Conservation (phyloP, 2,113 vertebrate species). For the Neogobius melanostomus region DNA sequence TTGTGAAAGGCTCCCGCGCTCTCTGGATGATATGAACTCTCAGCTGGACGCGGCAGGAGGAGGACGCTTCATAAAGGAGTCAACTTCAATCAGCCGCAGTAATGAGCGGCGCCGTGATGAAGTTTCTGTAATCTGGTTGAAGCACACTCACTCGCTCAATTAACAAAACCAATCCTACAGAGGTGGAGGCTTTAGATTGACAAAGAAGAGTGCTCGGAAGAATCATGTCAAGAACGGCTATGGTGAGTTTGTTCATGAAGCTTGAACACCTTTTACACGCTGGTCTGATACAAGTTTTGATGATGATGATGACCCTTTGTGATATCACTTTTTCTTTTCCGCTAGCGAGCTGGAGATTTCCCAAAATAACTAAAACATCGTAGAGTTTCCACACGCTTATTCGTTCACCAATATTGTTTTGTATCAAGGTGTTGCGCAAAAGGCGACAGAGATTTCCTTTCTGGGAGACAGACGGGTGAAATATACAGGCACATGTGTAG, state of each 20-base stretch:
- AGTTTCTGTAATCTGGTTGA: constrained; percentile 24
- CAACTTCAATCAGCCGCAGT: constrained; percentile 24
- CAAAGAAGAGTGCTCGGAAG: not conserved
- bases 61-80: constrained; percentile 28
- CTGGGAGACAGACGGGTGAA: too few species aligned
- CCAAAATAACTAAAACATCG: too few species aligned
- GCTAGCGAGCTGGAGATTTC: too few species aligned
- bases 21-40: constrained; percentile 13
- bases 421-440: too few species aligned
- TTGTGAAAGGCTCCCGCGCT: constrained; percentile 23
- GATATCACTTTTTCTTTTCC: too few species aligned
- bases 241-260: not conserved
- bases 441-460: too few species aligned
- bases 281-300: not conserved
- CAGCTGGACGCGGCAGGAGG: constrained; percentile 13
- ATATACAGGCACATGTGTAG: too few species aligned
- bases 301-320: too few species aligned
- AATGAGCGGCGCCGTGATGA: constrained; percentile 20
- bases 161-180: constrained; percentile 9
- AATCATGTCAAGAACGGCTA: not conserved
- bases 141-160: not conserved
- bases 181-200: not conserved
- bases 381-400: too few species aligned
- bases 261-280: not conserved
- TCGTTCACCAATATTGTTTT: too few species aligned